Evolutionary conservation across 2,797 vertebrate genomes (phyloP).

Genomic region (Centropyge bicolor): DNA sequence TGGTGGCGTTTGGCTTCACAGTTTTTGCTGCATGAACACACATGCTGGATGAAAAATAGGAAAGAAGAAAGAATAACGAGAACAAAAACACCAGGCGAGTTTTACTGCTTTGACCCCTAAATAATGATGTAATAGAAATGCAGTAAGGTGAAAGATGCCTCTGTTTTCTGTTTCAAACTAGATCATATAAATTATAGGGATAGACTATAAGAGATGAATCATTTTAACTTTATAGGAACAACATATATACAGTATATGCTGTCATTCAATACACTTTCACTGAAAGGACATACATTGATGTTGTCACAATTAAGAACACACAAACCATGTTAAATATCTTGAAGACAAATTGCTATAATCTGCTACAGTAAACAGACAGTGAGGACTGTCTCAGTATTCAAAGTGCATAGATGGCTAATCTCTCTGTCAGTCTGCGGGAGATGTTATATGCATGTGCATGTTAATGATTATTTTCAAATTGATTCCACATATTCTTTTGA

Average conservation of each 20-base stretch:
- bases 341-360: background rate
- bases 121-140: no score
- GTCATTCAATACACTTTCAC: background rate
- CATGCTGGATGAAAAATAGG: no score
- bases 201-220: no score
- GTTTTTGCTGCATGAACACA: no score
- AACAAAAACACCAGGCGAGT: no score
- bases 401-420: conserved; percentile 44
- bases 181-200: background rate
- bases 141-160: background rate
- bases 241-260: background rate
- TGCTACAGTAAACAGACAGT: conserved; percentile 14
- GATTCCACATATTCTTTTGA: conserved; percentile 87
- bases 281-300: background rate
- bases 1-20: no score
- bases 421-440: conserved; percentile 42
- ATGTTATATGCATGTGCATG: conserved; percentile 58
- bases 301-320: conserved; percentile 7
- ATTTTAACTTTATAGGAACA: background rate
- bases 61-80: no score
- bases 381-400: conserved; percentile 1
- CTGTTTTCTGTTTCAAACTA: background rate
- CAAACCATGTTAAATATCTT: conserved; percentile 16
- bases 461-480: conserved; percentile 68
- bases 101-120: no score